Evolutionary conservation across 2,113 vertebrate genomes (phyloP).

Genomic region (Percopsis transmontana): DNA sequence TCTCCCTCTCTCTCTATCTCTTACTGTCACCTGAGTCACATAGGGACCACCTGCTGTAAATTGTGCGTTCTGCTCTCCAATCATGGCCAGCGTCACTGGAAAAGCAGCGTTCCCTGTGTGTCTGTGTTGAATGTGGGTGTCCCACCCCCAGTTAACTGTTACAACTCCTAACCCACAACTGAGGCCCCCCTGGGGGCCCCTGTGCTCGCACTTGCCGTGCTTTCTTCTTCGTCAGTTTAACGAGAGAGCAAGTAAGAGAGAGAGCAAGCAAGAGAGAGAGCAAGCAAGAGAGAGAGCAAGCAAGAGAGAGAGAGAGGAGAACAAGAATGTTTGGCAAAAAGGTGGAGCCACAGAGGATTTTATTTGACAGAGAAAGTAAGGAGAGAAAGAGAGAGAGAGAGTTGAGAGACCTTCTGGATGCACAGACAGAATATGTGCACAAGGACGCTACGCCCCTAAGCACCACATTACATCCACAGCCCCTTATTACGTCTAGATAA

Average conservation of each 20-base stretch:
- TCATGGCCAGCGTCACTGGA: conserved; percentile 36
- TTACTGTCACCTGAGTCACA: neutral
- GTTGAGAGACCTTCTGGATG: conserved; percentile 49
- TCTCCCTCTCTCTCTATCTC: neutral
- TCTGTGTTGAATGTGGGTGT: conserved; percentile 8
- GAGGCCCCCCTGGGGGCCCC: conserved; percentile 44
- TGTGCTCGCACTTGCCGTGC: conserved; percentile 52
- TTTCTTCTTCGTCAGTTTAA: conserved; percentile 63
- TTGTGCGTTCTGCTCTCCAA: conserved; percentile 12
- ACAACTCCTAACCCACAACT: conserved; percentile 66
- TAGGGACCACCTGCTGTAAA: conserved; percentile 28
- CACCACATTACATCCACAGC: conserved; percentile 42
- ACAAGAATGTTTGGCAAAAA: conserved; percentile 63
- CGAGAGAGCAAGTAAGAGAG: conserved; percentile 56
- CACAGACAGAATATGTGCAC: conserved; percentile 51
- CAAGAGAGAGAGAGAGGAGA: conserved; percentile 43
- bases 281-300: conserved; percentile 29
- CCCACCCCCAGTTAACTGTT: conserved; percentile 61
- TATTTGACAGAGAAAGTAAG: conserved; percentile 55
- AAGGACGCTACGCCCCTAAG: conserved; percentile 27
- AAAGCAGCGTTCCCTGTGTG: conserved; percentile 48
- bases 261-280: conserved; percentile 7
- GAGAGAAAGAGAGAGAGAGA: conserved; percentile 33
- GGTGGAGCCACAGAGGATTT: conserved; percentile 54
- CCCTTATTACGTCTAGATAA: conserved; percentile 30